A percentile compares a stretch with the other conserved stretches of the same genome.
Conservation (phyloP, 2,888 invertebrate genomes). For the Lasioglossum morio region DNA sequence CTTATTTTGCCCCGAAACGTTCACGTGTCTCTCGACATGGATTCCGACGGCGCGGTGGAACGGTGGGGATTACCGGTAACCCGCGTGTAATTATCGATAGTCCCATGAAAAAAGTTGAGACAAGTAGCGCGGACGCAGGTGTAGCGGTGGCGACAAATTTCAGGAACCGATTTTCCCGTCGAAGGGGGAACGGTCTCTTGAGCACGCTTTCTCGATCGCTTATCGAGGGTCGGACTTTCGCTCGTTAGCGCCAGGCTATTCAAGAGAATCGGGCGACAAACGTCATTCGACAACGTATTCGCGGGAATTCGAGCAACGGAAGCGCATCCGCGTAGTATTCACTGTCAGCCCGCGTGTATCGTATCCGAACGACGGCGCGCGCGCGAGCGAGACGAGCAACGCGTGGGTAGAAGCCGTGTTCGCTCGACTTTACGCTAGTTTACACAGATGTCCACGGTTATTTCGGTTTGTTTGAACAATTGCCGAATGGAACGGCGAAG, state of each 20-base stretch:
- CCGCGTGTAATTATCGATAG: neutral
- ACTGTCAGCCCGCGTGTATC: neutral
- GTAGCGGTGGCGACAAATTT: neutral
- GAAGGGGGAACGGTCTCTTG: conserved; percentile 1
- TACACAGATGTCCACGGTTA: conserved; percentile 76
- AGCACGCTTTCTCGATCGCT: conserved; percentile 25
- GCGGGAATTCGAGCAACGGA: neutral
- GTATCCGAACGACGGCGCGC: neutral
- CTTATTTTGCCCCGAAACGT: no score
- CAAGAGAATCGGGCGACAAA: conserved; percentile 10
- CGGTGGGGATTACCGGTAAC: neutral
- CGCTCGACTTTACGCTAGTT: conserved; percentile 59
- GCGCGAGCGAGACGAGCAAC: neutral
- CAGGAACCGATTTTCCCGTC: neutral
- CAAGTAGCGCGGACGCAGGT: neutral
- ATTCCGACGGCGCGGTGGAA: no score
- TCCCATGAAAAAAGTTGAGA: neutral
- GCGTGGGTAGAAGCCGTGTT: conserved; percentile 39
- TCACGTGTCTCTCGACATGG: no score
- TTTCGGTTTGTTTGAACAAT: conserved; percentile 75
- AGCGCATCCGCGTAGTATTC: neutral
- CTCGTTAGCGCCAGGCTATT: conserved; percentile 8
- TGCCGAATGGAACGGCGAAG: conserved; percentile 68
- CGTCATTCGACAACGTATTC: neutral
- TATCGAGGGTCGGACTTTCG: conserved; percentile 21